These are phyloP conservation scores for Ciconia nigra DNA, from an alignment of 2,797 vertebrate species.

Conservation along the genomic window DNA sequence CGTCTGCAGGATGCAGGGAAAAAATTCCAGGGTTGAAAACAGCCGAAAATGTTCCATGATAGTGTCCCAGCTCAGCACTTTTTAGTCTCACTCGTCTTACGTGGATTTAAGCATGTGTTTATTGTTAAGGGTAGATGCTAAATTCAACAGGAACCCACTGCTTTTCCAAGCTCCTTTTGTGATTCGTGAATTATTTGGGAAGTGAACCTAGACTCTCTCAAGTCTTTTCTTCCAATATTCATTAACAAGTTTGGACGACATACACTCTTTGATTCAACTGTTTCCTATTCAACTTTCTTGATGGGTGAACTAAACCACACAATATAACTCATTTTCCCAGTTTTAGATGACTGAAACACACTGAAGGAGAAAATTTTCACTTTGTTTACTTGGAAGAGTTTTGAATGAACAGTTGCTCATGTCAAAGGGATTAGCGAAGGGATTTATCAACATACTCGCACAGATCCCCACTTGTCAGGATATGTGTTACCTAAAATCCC, in stretches of 20 bases:
- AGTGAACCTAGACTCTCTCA: neutral
- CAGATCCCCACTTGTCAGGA: neutral
- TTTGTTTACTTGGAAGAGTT: neutral
- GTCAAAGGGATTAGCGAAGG: neutral
- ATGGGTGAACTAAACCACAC: neutral
- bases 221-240: neutral
- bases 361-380: neutral
- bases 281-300: neutral
- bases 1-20: neutral
- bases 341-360: neutral
- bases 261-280: neutral
- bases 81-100: neutral
- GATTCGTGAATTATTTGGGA: neutral
- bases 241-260: neutral
- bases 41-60: conserved; percentile 20
- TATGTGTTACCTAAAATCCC: neutral
- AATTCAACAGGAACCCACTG: neutral
- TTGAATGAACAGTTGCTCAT: neutral
- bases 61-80: neutral
- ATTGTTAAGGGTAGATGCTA: conserved; percentile 5
- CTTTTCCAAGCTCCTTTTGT: neutral
- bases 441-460: neutral
- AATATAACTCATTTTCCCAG: neutral
- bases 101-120: conserved; percentile 18
- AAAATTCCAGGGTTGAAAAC: conserved; percentile 21